Evolutionary conservation across 2,797 vertebrate species (phyloP), one percentile per base, ranked within the genome.

Genomic region (Pipistrellus pipistrellus): DNA sequence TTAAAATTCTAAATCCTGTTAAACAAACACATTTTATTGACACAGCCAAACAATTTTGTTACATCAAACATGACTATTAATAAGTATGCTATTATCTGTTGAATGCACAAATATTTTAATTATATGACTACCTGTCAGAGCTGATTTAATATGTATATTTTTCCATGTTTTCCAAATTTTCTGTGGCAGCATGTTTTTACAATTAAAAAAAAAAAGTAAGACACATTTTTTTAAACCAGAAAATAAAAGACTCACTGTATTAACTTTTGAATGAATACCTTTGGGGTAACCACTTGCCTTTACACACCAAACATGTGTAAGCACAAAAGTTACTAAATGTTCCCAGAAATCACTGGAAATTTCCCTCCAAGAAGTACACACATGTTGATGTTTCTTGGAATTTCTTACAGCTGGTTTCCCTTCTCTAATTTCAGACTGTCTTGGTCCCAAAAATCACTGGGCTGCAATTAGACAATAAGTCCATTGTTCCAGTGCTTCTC

Each of bases 281-380:
- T 91, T 85, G 64, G 82, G 41, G 23, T 48, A 93, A 96, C 57
- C 51, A 53, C 20, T 80, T 71, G 73, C 77, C 59, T 81, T 96
- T 64, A 82, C 44, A 92, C 38, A 72, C 20, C 66, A 89, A 92
- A 82, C 76, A 95, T 44, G 81, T 53, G 57, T 95, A 89, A 94
- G 89, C 59, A 51, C n/a, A 93, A 59, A 92, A 89, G 78, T 95
- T 95, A 64, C 75, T 80, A 89, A 95, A 76, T 90, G 46, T 95
- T 95, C 89, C 82, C 88, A 97, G 81, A 96, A 97, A 95, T 94
- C 95, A 85, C 71, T 96, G 81, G 90, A 97, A 96, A 86, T 95
- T 88, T 88, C 73, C 59, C 38, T 86, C 69, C 62, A 48, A 72
- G 89, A 94, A 96, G 64, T 80, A 90, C 48, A 94, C 62, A 94